Evolutionary conservation across 2,888 invertebrate species (phyloP).

Genomic region (Ptilodon capucinus): DNA sequence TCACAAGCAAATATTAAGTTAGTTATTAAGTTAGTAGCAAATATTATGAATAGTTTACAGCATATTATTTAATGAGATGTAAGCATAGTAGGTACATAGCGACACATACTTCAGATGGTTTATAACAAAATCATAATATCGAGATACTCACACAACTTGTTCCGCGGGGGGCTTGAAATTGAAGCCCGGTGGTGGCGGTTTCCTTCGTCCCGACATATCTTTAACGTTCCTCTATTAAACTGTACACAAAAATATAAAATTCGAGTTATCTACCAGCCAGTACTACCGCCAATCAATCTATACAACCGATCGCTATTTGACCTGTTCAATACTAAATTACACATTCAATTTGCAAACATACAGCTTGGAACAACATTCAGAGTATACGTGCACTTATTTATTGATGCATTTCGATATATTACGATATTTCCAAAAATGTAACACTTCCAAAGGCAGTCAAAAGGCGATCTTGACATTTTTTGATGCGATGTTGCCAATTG

Average conservation of each 20-base stretch:
- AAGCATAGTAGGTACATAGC: not conserved
- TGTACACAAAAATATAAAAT: conserved; percentile 14
- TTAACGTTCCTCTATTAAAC: conserved; percentile 16
- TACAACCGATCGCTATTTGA: conserved; percentile 30
- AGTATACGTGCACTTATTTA: conserved; percentile 7
- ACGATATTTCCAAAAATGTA: conserved; percentile 29
- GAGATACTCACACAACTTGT: conserved; percentile 67
- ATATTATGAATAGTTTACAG: no score
- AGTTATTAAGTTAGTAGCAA: not conserved
- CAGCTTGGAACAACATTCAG: conserved; percentile 10
- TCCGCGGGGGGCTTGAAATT: conserved; percentile 61
- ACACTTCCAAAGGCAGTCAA: conserved; percentile 10
- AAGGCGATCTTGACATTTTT: not conserved
- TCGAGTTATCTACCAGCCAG: conserved; percentile 22
- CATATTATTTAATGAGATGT: not conserved
- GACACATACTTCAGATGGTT: not conserved
- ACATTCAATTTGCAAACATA: conserved; percentile 27
- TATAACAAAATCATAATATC: not conserved
- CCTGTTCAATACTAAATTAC: conserved; percentile 19
- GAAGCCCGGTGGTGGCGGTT: conserved; percentile 60
- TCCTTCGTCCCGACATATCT: conserved; percentile 66
- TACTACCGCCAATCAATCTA: conserved; percentile 28
- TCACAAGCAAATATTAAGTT: not conserved
- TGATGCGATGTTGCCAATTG: not conserved
- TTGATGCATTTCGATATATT: conserved; percentile 9